Base-by-base conservation (phyloP, 1,140 invertebrate genomes). In the Habropoda laboriosa region DNA sequence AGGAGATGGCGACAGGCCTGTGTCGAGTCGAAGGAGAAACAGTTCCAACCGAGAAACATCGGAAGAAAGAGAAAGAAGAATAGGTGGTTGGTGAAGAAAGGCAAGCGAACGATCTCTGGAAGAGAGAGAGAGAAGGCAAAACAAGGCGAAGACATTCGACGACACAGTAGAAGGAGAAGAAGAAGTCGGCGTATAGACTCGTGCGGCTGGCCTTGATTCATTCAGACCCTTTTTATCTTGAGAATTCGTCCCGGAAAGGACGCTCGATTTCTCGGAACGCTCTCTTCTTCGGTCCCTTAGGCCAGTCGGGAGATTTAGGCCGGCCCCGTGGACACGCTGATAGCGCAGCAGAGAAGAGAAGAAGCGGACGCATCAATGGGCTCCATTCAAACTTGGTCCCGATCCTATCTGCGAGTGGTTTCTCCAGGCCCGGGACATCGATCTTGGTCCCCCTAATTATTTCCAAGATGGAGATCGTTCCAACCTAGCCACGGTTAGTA, bases 171-270 rank as follows among this genome's bases (percentile, higher is more conserved):
- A 49, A 32, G 55, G 49, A 40, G 58, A 63, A 16, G 13, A 58
- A 4, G 42, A 58, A 68, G 66, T 73, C 76, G 79, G 73, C 81
- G 82, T 71, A 63, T 71, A 53, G 47, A 70, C 71, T 75, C 53
- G 64, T 61, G 84, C 83, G 83, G 82, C 75, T 86, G 91, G 88
- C 91, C 92, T 92, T 91, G 92, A 93, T 93, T 93, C 92, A 93
- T 93, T 93, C 92, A 92, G 88, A 90, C 90, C 90, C 89, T 92
- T 93, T 92, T 92, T 92, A 93, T 93, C 91, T 93, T 81, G 90
- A 86, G 92, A 92, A 93, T 93, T 92, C 90, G 91, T 93, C 92
- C 92, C 92, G 92, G 92, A 93, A 93, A 93, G 92, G 90, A 92
- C 90, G 91, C 89, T 82, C 86, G 89, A 91, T 93, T 93, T 93